Conservation (phyloP, 2,797 vertebrate species). For the Phrynocephalus guinanensis region DNA sequence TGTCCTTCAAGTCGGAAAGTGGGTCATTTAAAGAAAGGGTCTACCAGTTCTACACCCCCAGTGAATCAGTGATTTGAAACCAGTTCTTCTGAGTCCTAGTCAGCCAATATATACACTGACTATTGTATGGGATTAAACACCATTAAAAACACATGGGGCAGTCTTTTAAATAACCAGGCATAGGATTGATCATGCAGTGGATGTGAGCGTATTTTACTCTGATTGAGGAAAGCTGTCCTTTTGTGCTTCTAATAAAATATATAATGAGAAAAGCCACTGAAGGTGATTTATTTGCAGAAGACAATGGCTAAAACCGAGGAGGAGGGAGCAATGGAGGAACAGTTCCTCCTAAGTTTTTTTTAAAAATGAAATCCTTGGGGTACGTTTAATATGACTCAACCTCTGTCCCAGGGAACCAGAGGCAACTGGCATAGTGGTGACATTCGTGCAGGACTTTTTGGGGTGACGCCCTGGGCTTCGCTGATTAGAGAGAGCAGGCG, state of each 20-base stretch:
- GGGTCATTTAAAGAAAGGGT: too few relatives aligned
- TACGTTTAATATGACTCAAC: too few relatives aligned
- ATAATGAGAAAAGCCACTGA: too few relatives aligned
- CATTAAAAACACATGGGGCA: neutral
- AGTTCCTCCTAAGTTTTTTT: neutral
- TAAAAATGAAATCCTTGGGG: too few relatives aligned
- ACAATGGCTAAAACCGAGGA: neutral
- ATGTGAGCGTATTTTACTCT: neutral
- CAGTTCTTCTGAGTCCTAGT: neutral
- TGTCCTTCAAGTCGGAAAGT: too few relatives aligned
- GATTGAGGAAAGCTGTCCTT: neutral
- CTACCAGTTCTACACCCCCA: too few relatives aligned
- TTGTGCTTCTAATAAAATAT: neutral
- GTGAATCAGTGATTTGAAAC: too few relatives aligned
- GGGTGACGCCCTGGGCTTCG: too few relatives aligned
- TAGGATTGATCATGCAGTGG: neutral
- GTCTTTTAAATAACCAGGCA: neutral
- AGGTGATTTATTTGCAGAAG: neutral
- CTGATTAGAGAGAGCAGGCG: too few relatives aligned
- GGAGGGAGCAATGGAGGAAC: neutral
- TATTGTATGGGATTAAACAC: neutral
- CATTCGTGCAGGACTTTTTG: too few relatives aligned
- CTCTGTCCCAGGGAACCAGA: too few relatives aligned
- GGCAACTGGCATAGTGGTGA: too few relatives aligned
- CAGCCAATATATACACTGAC: neutral